phyloP scores from a whole-genome alignment of 2,797 vertebrate genomes.

The Molothrus aeneus region DNA sequence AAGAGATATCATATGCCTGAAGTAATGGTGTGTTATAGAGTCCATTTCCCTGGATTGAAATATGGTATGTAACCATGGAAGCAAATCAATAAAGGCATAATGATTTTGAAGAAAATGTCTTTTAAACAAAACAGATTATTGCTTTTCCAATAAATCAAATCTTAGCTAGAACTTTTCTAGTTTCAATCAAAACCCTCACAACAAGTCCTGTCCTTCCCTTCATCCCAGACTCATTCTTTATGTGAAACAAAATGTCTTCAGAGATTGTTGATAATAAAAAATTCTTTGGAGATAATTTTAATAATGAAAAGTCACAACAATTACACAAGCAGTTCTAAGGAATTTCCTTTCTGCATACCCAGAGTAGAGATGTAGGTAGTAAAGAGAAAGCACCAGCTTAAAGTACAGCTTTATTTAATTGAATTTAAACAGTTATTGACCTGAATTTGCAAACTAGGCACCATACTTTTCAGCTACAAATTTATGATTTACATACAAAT shows the following conservation, averaged over 20 bases:
- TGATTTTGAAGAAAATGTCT: conserved; percentile 5
- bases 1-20: background rate
- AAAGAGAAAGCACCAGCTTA: background rate
- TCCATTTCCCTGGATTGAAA: conserved; percentile 10
- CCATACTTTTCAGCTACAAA: background rate
- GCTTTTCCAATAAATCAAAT: conserved; percentile 4
- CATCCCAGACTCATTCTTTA: background rate
- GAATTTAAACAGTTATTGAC: background rate
- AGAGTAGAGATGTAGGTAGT: background rate
- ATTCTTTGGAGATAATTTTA: background rate
- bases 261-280: background rate
- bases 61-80: background rate
- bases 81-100: conserved; percentile 17
- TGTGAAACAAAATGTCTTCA: background rate
- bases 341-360: background rate
- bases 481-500: background rate
- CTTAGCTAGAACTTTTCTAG: background rate
- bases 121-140: conserved; percentile 25
- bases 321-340: background rate
- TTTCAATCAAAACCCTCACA: background rate
- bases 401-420: background rate
- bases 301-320: background rate
- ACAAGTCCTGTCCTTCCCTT: background rate
- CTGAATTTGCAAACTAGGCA: background rate
- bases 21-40: background rate